These are phyloP conservation scores for Sinopyrophorus schimmeli DNA, from an alignment of 2,888 invertebrate genomes.

Conservation along the genomic window DNA sequence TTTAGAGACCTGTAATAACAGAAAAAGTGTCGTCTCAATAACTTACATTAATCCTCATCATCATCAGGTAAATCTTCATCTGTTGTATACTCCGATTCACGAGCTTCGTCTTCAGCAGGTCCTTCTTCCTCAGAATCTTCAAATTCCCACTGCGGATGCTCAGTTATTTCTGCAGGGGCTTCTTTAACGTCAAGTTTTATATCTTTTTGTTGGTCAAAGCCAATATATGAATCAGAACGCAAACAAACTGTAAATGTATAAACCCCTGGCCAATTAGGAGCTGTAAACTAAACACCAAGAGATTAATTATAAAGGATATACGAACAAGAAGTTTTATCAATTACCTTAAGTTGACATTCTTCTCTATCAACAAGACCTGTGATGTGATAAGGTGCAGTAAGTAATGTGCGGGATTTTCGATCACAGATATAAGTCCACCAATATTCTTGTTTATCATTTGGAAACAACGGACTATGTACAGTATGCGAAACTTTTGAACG, in stretches of 20 bases:
- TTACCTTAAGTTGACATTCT: constrained; percentile 84
- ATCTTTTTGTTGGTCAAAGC: constrained; percentile 93
- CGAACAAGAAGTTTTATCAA: constrained; percentile 3
- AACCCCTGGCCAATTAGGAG: constrained; percentile 90
- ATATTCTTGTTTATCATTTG: constrained; percentile 95
- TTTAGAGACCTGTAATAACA: constrained; percentile 20
- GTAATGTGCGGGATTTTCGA: constrained; percentile 85
- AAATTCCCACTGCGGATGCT: constrained; percentile 98
- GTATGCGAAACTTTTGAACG: constrained; percentile 91
- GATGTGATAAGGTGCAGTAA: constrained; percentile 91
- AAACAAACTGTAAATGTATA: constrained; percentile 93
- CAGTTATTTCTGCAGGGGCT: constrained; percentile 86
- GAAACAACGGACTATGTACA: constrained; percentile 97
- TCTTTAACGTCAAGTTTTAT: constrained; percentile 97
- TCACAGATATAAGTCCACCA: constrained; percentile 99
- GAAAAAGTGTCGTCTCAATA: constrained; percentile 27
- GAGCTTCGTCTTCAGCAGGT: constrained; percentile 63
- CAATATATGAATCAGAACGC: constrained; percentile 95
- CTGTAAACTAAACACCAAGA: constrained; percentile 72
- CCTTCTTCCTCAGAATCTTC: constrained; percentile 85
- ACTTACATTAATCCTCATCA: constrained; percentile 41
- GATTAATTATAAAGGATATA: constrained; percentile 1
- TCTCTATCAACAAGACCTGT: constrained; percentile 88
- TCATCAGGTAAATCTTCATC: constrained; percentile 67
- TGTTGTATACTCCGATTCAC: constrained; percentile 69